These are phyloP conservation scores for Malthinus flaveolus DNA, from an alignment of 2,888 invertebrate species.

Conservation along the genomic window DNA sequence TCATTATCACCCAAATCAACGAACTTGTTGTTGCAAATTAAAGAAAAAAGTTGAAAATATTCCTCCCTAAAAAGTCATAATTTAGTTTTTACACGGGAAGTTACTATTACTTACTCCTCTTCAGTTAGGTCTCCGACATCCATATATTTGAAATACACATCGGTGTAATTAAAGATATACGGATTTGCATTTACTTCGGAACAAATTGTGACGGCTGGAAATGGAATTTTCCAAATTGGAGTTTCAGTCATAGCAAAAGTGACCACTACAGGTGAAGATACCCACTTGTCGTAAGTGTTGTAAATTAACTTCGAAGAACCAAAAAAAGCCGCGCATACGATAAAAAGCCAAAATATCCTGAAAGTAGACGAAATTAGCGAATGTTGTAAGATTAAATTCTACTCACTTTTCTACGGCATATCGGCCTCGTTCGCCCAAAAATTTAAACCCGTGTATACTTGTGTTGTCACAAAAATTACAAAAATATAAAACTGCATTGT, in stretches of 20 bases:
- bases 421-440: neutral
- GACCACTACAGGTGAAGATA: constrained; percentile 71
- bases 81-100: constrained; percentile 67
- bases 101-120: constrained; percentile 72
- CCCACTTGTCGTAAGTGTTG: constrained; percentile 72
- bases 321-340: constrained; percentile 51
- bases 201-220: constrained; percentile 35
- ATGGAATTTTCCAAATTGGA: constrained; percentile 63
- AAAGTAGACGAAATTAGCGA: constrained; percentile 34
- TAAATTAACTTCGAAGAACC: constrained; percentile 69
- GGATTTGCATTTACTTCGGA: constrained; percentile 26
- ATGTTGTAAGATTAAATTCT: no score
- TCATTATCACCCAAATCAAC: no score
- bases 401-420: neutral
- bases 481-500: neutral
- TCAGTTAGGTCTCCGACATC: neutral
- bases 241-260: constrained; percentile 72
- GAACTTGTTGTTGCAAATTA: constrained; percentile 5
- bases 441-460: neutral
- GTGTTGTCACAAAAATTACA: neutral
- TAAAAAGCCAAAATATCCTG: constrained; percentile 66
- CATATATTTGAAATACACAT: neutral
- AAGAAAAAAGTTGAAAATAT: neutral
- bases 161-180: neutral
- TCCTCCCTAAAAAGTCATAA: neutral